Evolutionary conservation across 2,888 invertebrate species (phyloP).

Genomic region (Dynastes tityus): DNA sequence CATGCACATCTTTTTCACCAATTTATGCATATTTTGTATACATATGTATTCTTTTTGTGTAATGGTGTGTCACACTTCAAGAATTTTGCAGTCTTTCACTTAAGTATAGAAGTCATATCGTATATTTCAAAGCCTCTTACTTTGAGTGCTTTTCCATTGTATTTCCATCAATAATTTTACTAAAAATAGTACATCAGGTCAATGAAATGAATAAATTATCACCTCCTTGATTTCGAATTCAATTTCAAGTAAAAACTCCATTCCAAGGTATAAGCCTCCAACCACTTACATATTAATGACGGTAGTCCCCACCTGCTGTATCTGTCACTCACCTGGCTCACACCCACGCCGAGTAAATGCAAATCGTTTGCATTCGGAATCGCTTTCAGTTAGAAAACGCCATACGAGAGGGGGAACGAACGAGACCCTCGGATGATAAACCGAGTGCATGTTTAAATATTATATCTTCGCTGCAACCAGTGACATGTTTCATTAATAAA

Average conservation of each 20-base stretch:
- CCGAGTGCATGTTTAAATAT: conserved; percentile 43
- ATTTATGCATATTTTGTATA: no score
- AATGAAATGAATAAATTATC: not conserved
- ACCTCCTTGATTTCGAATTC: no score
- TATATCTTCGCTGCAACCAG: conserved; percentile 40
- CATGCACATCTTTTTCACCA: no score
- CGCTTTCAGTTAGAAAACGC: not conserved
- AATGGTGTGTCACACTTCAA: no score
- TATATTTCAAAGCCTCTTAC: no score
- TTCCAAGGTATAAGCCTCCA: not conserved
- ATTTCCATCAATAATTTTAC: no score
- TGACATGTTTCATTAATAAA: conserved; percentile 36
- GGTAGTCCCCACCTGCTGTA: not conserved
- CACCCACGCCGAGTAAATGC: not conserved
- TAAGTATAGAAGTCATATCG: no score
- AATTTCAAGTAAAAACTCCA: no score
- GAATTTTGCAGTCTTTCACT: no score
- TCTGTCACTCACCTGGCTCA: not conserved
- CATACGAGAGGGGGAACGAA: not conserved
- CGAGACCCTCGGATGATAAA: conserved; percentile 28
- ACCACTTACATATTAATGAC: conserved; percentile 12
- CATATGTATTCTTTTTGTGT: no score
- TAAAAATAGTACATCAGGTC: no score
- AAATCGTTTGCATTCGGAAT: conserved; percentile 24
- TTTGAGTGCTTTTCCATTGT: no score